phyloP scores from a whole-genome alignment of 1,140 invertebrate genomes.

The Alviniconcha marisindica region DNA sequence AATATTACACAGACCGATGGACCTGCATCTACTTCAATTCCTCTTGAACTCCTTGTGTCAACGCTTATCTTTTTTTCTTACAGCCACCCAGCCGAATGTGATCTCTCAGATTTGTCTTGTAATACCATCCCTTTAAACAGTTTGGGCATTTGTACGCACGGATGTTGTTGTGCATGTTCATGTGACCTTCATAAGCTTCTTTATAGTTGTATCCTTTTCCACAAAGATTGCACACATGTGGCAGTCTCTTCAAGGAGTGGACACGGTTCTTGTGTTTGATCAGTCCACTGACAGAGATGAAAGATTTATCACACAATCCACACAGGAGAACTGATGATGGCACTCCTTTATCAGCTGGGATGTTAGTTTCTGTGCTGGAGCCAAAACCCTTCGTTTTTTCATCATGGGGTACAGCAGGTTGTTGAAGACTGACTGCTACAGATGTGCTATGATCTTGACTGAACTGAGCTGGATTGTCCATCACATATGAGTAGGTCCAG shows the following conservation, averaged over 20 bases:
- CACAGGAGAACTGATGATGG: background rate
- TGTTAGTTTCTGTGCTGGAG: background rate
- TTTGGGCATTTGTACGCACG: constrained; percentile 18
- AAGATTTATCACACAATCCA: background rate
- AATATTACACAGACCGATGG: too few relatives aligned
- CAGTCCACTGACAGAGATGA: background rate
- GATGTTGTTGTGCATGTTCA: constrained; percentile 28
- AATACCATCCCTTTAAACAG: background rate
- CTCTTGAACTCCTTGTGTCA: background rate
- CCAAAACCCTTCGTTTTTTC: background rate
- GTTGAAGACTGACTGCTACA: background rate
- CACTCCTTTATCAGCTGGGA: background rate
- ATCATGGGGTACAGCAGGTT: background rate
- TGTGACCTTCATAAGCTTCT: constrained; percentile 25
- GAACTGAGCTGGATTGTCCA: background rate
- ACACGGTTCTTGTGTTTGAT: background rate
- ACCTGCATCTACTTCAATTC: too few relatives aligned
- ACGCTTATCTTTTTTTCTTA: too few relatives aligned
- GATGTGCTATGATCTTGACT: background rate
- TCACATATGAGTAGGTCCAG: background rate
- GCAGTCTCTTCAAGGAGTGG: background rate
- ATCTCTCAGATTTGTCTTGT: background rate
- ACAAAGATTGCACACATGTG: constrained; percentile 6
- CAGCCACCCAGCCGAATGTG: background rate
- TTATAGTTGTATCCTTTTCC: constrained; percentile 19